Conservation (phyloP, 2,797 vertebrate species). For the Gephyroberyx darwinii region DNA sequence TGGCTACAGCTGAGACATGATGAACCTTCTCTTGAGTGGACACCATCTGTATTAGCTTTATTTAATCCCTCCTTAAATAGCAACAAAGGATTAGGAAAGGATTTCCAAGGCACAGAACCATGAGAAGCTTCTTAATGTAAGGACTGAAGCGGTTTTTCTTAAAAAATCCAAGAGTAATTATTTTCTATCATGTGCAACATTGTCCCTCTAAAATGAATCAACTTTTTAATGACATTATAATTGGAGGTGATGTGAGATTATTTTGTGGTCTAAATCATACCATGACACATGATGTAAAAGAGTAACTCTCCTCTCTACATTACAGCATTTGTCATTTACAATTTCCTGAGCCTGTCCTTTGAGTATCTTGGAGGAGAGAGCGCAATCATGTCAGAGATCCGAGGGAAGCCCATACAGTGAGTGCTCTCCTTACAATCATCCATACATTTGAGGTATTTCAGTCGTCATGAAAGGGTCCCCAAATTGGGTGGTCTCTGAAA, state of each 20-base stretch:
- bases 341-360: constrained; percentile 96
- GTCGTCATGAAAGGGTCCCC: neutral
- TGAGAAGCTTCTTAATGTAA: constrained; percentile 73
- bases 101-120: constrained; percentile 76
- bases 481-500: neutral
- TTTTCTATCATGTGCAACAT: constrained; percentile 58
- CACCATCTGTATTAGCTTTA: constrained; percentile 76
- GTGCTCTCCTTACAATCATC: constrained; percentile 53
- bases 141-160: constrained; percentile 70
- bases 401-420: constrained; percentile 93
- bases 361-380: constrained; percentile 98
- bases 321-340: constrained; percentile 97
- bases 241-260: constrained; percentile 42
- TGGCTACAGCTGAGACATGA: constrained; percentile 63
- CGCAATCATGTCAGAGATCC: constrained; percentile 96
- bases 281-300: constrained; percentile 5
- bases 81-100: constrained; percentile 78
- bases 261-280: constrained; percentile 16
- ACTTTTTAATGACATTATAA: constrained; percentile 52
- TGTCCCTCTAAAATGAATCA: constrained; percentile 39
- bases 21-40: constrained; percentile 74
- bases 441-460: neutral
- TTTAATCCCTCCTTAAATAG: constrained; percentile 84
- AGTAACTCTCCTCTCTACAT: constrained; percentile 48
- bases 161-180: constrained; percentile 69